These are phyloP conservation scores for Macrotus californicus DNA, from an alignment of 2,113 vertebrate species.

Conservation along the genomic window DNA sequence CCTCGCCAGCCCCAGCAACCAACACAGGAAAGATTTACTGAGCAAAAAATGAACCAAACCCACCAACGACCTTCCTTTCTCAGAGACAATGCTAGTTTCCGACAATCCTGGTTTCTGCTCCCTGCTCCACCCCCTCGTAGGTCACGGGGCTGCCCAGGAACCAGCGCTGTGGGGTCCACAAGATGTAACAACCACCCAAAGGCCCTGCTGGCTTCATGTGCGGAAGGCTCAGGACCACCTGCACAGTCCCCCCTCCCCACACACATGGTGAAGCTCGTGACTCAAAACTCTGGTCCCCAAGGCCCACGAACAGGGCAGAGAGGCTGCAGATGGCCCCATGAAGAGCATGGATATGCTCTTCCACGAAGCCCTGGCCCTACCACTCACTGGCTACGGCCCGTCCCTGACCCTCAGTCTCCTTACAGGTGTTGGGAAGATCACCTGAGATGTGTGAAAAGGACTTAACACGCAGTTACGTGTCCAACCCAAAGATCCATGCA, in stretches of 20 bases:
- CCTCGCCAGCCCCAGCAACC: background rate
- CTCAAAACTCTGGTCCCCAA: background rate
- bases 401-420: background rate
- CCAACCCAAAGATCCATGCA: background rate
- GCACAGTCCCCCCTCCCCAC: background rate
- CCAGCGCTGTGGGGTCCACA: background rate
- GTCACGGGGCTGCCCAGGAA: background rate
- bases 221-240: background rate
- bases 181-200: background rate
- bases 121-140: background rate
- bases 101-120: background rate
- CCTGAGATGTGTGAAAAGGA: background rate
- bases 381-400: background rate
- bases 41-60: background rate
- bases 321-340: background rate
- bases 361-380: background rate
- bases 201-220: background rate
- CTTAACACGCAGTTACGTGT: background rate
- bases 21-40: background rate
- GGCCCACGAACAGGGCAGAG: background rate
- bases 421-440: background rate
- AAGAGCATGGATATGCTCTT: background rate
- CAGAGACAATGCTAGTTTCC: background rate
- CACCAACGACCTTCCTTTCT: background rate
- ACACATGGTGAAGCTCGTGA: accelerated